Base-by-base conservation (phyloP, 2,888 invertebrate genomes). In the Spodoptera exigua region DNA sequence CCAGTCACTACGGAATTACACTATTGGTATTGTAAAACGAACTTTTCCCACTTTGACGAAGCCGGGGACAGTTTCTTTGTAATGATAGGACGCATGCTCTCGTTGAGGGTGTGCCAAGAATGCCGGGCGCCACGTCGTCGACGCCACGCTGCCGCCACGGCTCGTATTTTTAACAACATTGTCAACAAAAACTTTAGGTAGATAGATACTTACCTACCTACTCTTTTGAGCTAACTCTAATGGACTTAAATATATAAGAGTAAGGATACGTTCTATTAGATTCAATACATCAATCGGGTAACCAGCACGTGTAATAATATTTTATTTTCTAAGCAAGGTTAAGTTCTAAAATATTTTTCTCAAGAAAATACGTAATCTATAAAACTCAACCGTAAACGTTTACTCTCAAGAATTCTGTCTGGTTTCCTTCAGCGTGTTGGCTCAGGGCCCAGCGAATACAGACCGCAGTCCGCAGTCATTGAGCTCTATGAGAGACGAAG, bases 401-500 rank as follows among this genome's bases (percentile, higher is more conserved):
- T 62, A 63, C 53, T 52, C 60, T 57, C 41, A 61, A 65, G 64
- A 77, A 76, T 78, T 71, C 61, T 76, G 71, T 81, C 74, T 77
- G 80, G 74, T 81, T 84, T 75, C 60, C 70, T 79, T 80, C 76
- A 78, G 64, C 55, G 74, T 69, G 74, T 89, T 90, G 88, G 88
- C 89, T 78, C 65, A n/a, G 46, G 64, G 84, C 87, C 87, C 84
- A 86, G 71, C 80, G 74, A 79, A 70, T 64, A 70, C 69, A 78
- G 68, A 80, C 79, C 74, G 81, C 79, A 80, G 72, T 78, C 76
- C 76, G 79, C 80, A 82, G 79, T 76, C 82, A 83, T 80, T 73
- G 61, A 78, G 67, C 74, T 81, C 81, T 84, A 87, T 84, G 80
- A 78, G 46, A 66, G 34, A 61, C 72, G 63, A 79, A 73, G 74